These are phyloP conservation scores for Daphoenositta chrysoptera DNA, from an alignment of 2,113 vertebrate genomes.

Conservation along the genomic window DNA sequence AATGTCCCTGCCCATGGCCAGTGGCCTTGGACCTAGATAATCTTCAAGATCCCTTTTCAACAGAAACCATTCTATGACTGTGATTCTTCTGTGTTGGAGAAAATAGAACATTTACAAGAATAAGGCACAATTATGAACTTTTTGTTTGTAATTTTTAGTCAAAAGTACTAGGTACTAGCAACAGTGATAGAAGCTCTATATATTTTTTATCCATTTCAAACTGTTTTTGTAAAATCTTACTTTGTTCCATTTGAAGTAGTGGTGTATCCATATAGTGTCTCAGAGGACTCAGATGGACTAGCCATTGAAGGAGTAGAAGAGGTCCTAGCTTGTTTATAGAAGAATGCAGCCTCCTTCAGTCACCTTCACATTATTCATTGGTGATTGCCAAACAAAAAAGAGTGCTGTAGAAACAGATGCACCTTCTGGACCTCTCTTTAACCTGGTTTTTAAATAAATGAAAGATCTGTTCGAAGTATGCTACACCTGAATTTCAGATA, in stretches of 20 bases:
- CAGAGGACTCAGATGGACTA: not conserved
- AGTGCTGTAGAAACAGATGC: not conserved
- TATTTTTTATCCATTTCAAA: not conserved
- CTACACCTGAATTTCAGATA: not conserved
- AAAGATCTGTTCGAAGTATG: not conserved
- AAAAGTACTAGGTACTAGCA: not conserved
- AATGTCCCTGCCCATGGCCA: not conserved
- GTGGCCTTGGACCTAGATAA: not conserved
- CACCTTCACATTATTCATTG: not conserved
- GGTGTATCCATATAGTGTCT: not conserved
- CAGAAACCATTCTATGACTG: not conserved
- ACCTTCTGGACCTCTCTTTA: not conserved
- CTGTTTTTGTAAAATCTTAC: not conserved
- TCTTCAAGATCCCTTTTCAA: not conserved
- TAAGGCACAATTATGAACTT: not conserved
- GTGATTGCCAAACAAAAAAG: not conserved
- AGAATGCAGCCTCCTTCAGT: not conserved
- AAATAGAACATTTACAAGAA: not conserved
- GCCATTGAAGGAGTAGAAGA: not conserved
- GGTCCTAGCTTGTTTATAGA: not conserved
- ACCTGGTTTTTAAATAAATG: not conserved
- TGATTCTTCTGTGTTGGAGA: not conserved
- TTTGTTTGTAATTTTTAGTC: not conserved
- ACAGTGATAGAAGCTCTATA: not conserved
- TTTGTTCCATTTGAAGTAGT: not conserved